These are phyloP conservation scores for Regulus satrapa DNA, from an alignment of 2,113 vertebrate genomes.

Conservation along the genomic window DNA sequence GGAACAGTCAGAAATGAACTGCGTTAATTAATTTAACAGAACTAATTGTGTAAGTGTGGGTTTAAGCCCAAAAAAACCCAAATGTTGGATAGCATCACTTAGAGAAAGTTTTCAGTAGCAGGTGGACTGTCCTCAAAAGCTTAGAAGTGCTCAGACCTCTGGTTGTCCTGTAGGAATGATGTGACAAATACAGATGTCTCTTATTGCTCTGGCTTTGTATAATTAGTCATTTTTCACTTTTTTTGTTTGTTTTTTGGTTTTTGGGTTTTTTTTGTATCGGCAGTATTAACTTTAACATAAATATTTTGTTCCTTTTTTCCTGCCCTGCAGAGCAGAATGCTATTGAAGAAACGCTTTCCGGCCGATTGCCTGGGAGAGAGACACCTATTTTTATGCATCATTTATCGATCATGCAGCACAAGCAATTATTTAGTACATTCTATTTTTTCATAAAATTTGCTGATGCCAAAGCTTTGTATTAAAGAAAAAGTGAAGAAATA, in stretches of 20 bases:
- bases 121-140: neutral
- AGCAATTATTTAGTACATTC: constrained; percentile 78
- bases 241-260: neutral
- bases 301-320: constrained; percentile 46
- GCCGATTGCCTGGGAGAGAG: constrained; percentile 70
- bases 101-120: neutral
- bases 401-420: constrained; percentile 78
- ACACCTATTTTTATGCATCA: constrained; percentile 79
- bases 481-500: constrained; percentile 73
- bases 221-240: neutral
- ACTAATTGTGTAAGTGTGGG: neutral
- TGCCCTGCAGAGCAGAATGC: constrained; percentile 78
- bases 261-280: neutral
- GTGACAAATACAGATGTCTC: neutral
- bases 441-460: constrained; percentile 82
- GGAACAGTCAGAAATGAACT: neutral
- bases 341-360: constrained; percentile 76
- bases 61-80: neutral
- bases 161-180: neutral
- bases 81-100: neutral
- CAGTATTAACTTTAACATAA: constrained; percentile 43
- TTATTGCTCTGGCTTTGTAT: neutral
- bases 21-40: no score
- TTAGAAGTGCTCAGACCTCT: neutral
- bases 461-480: constrained; percentile 84